Conservation (phyloP, 2,888 invertebrate genomes). For the Phytoseiulus persimilis region DNA sequence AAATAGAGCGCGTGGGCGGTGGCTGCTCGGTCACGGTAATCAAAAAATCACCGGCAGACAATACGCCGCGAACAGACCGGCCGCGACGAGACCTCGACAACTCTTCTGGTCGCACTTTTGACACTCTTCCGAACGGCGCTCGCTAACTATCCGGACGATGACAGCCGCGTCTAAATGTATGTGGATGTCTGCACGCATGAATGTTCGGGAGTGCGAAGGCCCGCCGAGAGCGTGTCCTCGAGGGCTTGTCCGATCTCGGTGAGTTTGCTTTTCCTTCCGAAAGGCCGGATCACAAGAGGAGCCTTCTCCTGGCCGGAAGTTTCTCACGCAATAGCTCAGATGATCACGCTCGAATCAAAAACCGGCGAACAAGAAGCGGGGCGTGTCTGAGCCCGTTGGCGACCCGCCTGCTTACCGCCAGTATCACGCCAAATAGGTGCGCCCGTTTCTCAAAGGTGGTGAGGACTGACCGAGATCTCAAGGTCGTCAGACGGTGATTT, state of each 20-base stretch:
- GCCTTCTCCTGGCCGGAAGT: background rate
- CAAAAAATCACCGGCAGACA: slow-evolving; percentile 5
- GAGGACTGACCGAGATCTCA: slow-evolving; percentile 5
- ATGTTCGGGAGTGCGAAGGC: background rate
- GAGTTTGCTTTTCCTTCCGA: no score
- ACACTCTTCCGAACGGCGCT: background rate
- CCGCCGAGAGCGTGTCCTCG: background rate
- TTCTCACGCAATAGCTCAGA: no score
- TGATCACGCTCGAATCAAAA: background rate
- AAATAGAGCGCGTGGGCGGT: background rate
- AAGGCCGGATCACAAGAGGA: no score
- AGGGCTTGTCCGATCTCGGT: no score
- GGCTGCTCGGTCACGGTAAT: background rate
- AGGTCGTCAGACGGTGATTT: background rate
- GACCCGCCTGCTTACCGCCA: background rate
- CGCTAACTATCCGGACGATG: background rate
- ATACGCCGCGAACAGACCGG: background rate
- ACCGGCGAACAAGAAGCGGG: background rate
- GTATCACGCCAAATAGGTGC: background rate
- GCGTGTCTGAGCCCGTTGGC: background rate
- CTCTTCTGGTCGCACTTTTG: background rate
- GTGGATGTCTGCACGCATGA: background rate
- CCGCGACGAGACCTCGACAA: background rate
- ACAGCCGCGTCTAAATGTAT: background rate
- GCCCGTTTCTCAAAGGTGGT: background rate